Percentiles rank a stretch among this genome's conserved stretches.
These are phyloP conservation scores for Trissonchulus sp. DNA, from an alignment of 2,888 invertebrate species.

Conservation along the genomic window DNA sequence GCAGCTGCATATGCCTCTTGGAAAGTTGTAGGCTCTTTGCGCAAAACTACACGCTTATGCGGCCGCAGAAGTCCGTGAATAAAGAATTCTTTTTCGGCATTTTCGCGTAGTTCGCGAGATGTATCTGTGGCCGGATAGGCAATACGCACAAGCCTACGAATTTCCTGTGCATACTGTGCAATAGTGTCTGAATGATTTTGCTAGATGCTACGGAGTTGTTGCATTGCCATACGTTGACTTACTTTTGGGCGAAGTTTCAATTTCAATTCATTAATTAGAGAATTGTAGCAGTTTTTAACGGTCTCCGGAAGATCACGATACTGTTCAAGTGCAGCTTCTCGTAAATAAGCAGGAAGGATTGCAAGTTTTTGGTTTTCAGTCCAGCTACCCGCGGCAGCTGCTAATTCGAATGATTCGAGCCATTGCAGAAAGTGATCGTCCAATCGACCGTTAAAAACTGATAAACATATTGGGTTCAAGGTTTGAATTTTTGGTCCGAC, in stretches of 20 bases:
- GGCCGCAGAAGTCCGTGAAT: too few species aligned
- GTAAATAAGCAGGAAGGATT: not conserved
- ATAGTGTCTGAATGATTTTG: too few species aligned
- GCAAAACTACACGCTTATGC: too few species aligned
- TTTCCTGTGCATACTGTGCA: constrained; percentile 10
- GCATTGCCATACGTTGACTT: not conserved
- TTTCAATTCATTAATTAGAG: not conserved
- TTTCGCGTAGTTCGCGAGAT: not conserved
- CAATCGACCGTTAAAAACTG: not conserved
- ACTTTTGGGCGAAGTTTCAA: not conserved
- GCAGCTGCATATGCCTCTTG: not conserved
- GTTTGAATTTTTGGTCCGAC: not conserved
- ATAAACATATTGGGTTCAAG: not conserved
- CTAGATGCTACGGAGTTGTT: too few species aligned
- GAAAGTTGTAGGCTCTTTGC: not conserved
- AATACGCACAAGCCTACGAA: not conserved
- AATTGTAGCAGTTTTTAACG: not conserved
- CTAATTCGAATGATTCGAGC: too few species aligned
- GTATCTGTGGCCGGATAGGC: not conserved
- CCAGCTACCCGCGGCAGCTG: not conserved
- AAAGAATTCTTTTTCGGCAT: too few species aligned
- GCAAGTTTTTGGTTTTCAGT: not conserved
- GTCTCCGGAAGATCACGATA: too few species aligned
- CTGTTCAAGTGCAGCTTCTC: too few species aligned
- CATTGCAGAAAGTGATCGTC: not conserved